Base-by-base conservation (phyloP, 1,140 invertebrate species). In the Musca domestica region DNA sequence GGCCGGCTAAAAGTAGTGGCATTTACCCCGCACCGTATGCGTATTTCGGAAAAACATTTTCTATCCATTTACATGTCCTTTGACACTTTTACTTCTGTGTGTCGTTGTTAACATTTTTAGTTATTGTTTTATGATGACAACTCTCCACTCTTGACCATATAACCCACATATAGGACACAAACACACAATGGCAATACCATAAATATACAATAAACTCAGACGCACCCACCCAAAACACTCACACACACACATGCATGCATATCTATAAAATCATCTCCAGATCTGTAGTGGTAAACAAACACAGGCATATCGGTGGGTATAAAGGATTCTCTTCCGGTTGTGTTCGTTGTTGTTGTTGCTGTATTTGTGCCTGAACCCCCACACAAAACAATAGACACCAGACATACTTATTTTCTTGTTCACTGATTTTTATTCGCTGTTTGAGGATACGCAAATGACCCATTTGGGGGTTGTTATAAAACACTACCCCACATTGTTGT, bases 391-490 rank as follows among this genome's bases (percentile, higher is more conserved):
- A 27, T 56, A 56, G 52, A 27, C 34, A 61, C 56, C 56, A 34
- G 56, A 17, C 56, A 61, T 61, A 61, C 56, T 61, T 61, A 61
- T 79, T 79, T 79, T 79, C 77, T 77, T 80, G 75, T 77, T 80
- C 77, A 80, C 77, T 80, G 77, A 80, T 80, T 80, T 80, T 80
- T 80, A 80, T 79, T 74, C 76, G 77, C 76, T 80, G 78, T 81
- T 80, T 80, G 78, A 81, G 78, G 78, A 78, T 78, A 80, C 76
- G 77, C 78, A 80, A 81, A 81, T 81, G 77, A 78, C 78, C 78
- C 78, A 81, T 81, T 81, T 81, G 78, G 76, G 78, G 78, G 78
- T 80, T 80, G 78, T 81, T 81, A 81, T 80, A 78, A 80, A 73
- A 78, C 71, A 73, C 76, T 51, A 67, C 52, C 66, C 48, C 68